A percentile compares a stretch with the other conserved stretches of the same genome.
These are phyloP conservation scores for Zenarchopterus dispar DNA, from an alignment of 2,797 vertebrate genomes.

Conservation along the genomic window DNA sequence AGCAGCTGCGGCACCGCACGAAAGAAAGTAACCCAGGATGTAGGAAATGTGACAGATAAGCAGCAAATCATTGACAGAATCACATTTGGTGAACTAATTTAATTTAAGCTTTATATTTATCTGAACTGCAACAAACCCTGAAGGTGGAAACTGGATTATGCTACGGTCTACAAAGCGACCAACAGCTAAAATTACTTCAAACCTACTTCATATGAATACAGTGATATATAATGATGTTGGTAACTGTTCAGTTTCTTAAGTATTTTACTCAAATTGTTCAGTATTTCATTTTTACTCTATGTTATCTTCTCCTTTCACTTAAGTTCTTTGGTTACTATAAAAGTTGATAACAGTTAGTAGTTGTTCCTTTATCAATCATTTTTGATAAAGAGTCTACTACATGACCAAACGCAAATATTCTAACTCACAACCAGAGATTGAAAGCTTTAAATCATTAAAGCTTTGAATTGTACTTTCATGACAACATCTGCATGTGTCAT, in stretches of 20 bases:
- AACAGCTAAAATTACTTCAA: too few relatives aligned
- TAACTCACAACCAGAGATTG: too few relatives aligned
- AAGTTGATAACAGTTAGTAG: too few relatives aligned
- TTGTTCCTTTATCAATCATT: conserved; percentile 23
- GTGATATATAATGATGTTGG: too few relatives aligned
- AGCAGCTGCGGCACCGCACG: neutral
- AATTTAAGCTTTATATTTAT: conserved; percentile 34
- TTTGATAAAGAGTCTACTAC: neutral
- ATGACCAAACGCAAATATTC: conserved; percentile 20
- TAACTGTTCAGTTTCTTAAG: too few relatives aligned
- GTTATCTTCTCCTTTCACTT: too few relatives aligned
- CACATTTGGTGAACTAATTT: neutral
- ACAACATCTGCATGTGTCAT: conserved; percentile 5
- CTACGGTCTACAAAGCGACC: neutral
- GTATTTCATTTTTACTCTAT: too few relatives aligned
- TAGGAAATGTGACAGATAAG: too few relatives aligned
- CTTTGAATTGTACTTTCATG: conserved; percentile 9
- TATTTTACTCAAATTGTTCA: too few relatives aligned
- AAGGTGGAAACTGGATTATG: conserved; percentile 31
- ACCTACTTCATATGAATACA: too few relatives aligned
- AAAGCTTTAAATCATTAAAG: neutral
- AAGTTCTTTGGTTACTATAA: too few relatives aligned
- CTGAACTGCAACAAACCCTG: conserved; percentile 12
- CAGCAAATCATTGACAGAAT: too few relatives aligned
- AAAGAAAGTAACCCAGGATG: neutral